These are phyloP conservation scores for Vombatus ursinus DNA, from an alignment of 2,113 vertebrate species.

Conservation along the genomic window DNA sequence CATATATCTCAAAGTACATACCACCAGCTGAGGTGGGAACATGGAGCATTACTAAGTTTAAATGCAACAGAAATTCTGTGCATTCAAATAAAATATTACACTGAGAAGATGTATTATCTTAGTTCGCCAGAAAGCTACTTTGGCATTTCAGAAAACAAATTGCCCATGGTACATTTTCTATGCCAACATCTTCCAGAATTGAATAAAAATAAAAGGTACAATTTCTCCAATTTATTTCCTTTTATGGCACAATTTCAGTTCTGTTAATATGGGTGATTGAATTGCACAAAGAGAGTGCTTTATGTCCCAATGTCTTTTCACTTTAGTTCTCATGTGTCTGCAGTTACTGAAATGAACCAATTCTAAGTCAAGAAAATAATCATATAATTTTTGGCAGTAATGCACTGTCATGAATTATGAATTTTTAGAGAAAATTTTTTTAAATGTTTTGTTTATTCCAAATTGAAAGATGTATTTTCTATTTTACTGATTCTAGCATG, in stretches of 20 bases:
- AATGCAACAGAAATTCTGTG: slow-evolving; percentile 53
- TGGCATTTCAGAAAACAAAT: slow-evolving; percentile 67
- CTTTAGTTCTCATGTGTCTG: slow-evolving; percentile 5
- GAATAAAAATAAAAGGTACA: slow-evolving; percentile 70
- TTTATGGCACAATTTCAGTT: slow-evolving; percentile 62
- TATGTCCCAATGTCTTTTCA: slow-evolving; percentile 20
- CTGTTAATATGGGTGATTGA: slow-evolving; percentile 58
- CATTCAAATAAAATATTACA: slow-evolving; percentile 65
- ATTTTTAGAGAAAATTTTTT: background rate
- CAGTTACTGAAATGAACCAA: slow-evolving; percentile 45
- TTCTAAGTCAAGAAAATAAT: slow-evolving; percentile 21
- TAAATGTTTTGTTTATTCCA: background rate
- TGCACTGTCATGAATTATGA: slow-evolving; percentile 20
- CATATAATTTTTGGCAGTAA: slow-evolving; percentile 7
- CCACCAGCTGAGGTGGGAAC: slow-evolving; percentile 54
- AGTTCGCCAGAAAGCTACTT: slow-evolving; percentile 60
- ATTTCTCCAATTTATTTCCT: slow-evolving; percentile 67
- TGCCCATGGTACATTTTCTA: slow-evolving; percentile 67
- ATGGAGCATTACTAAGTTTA: slow-evolving; percentile 58
- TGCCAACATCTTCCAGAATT: slow-evolving; percentile 56
- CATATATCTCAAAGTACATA: slow-evolving; percentile 59
- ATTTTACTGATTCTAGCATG: background rate
- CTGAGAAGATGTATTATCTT: slow-evolving; percentile 66
- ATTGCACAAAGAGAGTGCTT: slow-evolving; percentile 45
- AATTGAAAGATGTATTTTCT: background rate